Evolutionary conservation across 2,797 vertebrate species (phyloP), one percentile per base, ranked within the genome.

Genomic region (Labroides dimidiatus): DNA sequence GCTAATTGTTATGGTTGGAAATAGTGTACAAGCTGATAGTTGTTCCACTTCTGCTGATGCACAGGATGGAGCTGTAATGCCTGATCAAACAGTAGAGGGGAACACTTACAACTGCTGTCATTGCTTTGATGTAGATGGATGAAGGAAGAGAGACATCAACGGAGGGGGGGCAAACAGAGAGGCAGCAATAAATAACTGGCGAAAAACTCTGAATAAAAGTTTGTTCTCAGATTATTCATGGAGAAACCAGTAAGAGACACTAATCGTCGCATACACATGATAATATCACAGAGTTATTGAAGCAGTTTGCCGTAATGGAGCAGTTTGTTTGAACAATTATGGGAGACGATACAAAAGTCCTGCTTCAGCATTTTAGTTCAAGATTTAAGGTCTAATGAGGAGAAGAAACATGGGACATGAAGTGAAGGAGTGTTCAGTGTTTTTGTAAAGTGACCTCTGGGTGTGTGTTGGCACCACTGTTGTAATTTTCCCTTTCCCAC

Each of bases 51-150:
- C 51, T 43, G 59, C 54, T 74, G 61, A 70, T 49, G 27, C 55
- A 53, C 42, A 56, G 69, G 36, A 63, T 64, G 15, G 64, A 68
- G 54, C 49, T 77, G 75, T 48, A 53, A 69, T 1, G 41, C 53
- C 52, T 64, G 68, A 72, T 71, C 52, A 70, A 50, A 50, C 67
- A 57, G 58, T 15, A 9, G 67, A 37, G 21, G 36, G 36, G 37
- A 47, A 4, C 64, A 52, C 52, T 75, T 43, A 56, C 49, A 44
- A 37, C 16, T 54, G 60, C 76, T 71, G 79, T 84, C 72, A 72
- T 15, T 55, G 37, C 30, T 44, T 30, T 78, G 52, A 80, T 62
- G 57, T 47, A 64, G 69, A 77, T 67, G 49, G 63, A 89, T 77
- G 69, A 21, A 57, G 63, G 44, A 56, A 48, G 37, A 60, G 47